A percentile compares a stretch with the other conserved stretches of the same genome.
Conservation (phyloP, 1,140 invertebrate genomes). For the Goniozus legneri region DNA sequence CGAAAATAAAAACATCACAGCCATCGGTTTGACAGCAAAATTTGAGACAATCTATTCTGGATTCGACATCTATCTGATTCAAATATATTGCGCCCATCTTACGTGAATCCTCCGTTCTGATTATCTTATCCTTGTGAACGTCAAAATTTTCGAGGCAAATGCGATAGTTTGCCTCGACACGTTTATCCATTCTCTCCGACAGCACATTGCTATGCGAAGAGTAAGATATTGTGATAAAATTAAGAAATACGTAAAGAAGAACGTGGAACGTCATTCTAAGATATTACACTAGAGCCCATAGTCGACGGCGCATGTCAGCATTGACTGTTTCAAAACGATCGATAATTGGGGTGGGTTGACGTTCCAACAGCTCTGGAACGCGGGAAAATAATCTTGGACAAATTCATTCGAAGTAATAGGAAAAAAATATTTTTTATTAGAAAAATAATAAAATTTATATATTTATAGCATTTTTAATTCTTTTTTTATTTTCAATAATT, state of each 20-base stretch:
- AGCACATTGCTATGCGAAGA: slow-evolving; percentile 23
- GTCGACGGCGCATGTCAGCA: no score
- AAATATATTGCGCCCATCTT: slow-evolving; percentile 85
- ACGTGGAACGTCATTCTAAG: slow-evolving; percentile 38
- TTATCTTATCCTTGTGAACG: slow-evolving; percentile 84
- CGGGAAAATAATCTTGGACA: no score
- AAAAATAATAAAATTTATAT: no score
- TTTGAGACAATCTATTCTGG: slow-evolving; percentile 75
- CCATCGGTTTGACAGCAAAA: slow-evolving; percentile 81
- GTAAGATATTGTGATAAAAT: slow-evolving; percentile 35
- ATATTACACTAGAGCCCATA: no score
- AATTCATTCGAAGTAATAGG: no score
- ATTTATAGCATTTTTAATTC: no score
- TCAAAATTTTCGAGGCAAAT: slow-evolving; percentile 70
- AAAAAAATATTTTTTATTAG: no score
- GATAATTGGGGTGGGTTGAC: no score
- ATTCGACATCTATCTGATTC: slow-evolving; percentile 76
- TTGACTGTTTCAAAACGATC: no score
- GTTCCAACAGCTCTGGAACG: no score
- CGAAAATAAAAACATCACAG: slow-evolving; percentile 90
- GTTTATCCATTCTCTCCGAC: slow-evolving; percentile 28
- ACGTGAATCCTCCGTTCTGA: slow-evolving; percentile 82
- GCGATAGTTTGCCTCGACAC: slow-evolving; percentile 28
- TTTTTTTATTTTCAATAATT: no score
- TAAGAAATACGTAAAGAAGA: slow-evolving; percentile 30